Evolutionary conservation across 2,888 invertebrate species (phyloP), one percentile per base, ranked within the genome.

Genomic region (Folsomia candida): DNA sequence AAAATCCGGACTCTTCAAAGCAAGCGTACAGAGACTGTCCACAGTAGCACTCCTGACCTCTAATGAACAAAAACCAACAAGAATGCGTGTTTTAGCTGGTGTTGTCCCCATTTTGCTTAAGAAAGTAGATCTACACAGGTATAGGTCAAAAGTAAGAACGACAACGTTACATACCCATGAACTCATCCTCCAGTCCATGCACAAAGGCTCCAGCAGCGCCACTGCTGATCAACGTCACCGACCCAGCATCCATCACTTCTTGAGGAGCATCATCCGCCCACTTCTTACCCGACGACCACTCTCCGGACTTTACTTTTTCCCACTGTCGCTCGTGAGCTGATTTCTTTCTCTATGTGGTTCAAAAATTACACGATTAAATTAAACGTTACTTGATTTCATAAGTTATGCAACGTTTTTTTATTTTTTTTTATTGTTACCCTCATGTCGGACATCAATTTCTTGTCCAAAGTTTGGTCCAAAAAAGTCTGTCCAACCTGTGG

Each of bases 151-250:
- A n/a, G n/a, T n/a, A n/a, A n/a, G n/a, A n/a, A n/a, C n/a, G n/a
- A n/a, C n/a, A n/a, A n/a, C n/a, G n/a, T n/a, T n/a, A n/a, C n/a
- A 76, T 80, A 89, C 89, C 93, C 83, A 96, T 86, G 83, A 91
- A 97, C 85, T 99, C 98, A 85, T 99, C 99, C 85, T 99, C 98
- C 47, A 99, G 86, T 0, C 97, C 98, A 83, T 98, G 97, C 75
- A 99, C 96, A 84, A 98, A 93, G 64, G 98, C 98, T 0, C 98
- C 98, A 83, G 97, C 98, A 0, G 98, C 94, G 0, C 97, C 97
- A 78, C 93, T 93, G 25, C 91, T 91, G 84, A 96, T 92, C 78
- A 97, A 86, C 66, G 87, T 90, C 20, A 92, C 88, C 69, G 87
- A 87, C 20, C 90, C 90, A 69, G 91, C 90, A 83, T 93, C 88